Conservation (phyloP, 2,797 vertebrate genomes). For the Dromococcyx pavoninus region DNA sequence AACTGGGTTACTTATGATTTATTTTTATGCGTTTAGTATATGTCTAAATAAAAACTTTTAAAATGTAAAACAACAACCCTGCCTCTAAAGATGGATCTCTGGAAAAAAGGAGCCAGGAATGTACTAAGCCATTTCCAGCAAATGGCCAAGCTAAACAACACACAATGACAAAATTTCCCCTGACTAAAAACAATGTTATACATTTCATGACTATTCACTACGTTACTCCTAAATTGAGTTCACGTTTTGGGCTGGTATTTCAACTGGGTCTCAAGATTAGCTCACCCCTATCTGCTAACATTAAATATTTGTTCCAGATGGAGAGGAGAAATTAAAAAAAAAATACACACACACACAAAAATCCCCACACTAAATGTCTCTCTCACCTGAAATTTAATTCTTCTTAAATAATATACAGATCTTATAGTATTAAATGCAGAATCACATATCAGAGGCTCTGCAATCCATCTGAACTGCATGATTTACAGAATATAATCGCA, state of each 20-base stretch:
- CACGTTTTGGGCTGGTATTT: slow-evolving; percentile 20
- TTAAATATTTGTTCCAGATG: slow-evolving; percentile 4
- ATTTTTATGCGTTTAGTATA: not conserved
- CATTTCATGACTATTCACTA: slow-evolving; percentile 28
- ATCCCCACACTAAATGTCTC: not conserved
- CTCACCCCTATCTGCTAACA: slow-evolving; percentile 16
- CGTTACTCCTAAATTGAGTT: slow-evolving; percentile 31
- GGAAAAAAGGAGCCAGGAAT: slow-evolving; percentile 18
- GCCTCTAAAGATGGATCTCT: slow-evolving; percentile 17
- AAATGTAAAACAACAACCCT: slow-evolving; percentile 9
- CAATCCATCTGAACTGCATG: not conserved
- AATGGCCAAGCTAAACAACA: slow-evolving; percentile 60
- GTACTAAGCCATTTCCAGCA: slow-evolving; percentile 13
- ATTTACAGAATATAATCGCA: not conserved
- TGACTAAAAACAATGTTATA: not conserved
- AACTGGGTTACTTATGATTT: not conserved
- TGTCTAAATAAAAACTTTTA: not conserved
- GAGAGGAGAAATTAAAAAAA: not conserved
- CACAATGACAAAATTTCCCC: not conserved
- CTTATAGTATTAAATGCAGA: not conserved
- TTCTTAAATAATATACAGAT: not conserved
- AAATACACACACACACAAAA: too few relatives aligned
- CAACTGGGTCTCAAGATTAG: slow-evolving; percentile 29
- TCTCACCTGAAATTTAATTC: slow-evolving; percentile 6
- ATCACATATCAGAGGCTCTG: not conserved